Evolutionary conservation across 2,113 vertebrate species (phyloP), one percentile per base, ranked within the genome.

Genomic region (Anhinga rufa): DNA sequence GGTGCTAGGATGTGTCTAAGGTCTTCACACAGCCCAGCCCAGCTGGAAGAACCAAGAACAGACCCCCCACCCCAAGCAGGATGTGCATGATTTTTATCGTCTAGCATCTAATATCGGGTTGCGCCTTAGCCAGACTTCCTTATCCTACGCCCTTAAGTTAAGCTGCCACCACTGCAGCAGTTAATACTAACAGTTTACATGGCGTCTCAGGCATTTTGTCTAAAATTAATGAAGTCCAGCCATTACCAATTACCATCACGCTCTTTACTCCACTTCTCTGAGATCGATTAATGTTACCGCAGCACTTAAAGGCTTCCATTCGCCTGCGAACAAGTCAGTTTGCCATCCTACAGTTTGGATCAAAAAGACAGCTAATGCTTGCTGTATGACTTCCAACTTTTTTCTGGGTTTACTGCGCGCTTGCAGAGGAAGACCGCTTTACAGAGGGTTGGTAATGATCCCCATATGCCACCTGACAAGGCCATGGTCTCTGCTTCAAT

Each of bases 201-300:
- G 24, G 66, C 21, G 22, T 81, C 77, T 46, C 78, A 14, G 74
- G 72, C 49, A 61, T 71, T 85, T 93, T 75, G 70, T 62, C 72
- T 75, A 25, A 38, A 94, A 87, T 92, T 84, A 70, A 75, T 65
- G 28, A 76, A 86, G 62, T 36, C 68, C 89, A 86, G 83, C 80
- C 91, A 91, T 14, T 61, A 38, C 31, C 64, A 86, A 71, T 34
- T 72, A 85, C 40, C 71, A 26, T 75, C 64, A 28, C 42, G 68
- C 57, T 85, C 70, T 68, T n/a, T 61, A 7, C 57, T 64, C 93
- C 36, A 4, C 75, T 91, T 52, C 72, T 82, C 79, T 77, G 80
- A 74, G 65, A 69, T n/a, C 29, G 17, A 55, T 18, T 44, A 29
- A 40, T 6, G 76, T 46, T 82, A 19, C 42, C 80, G 15, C 52